Evolutionary conservation across 1,140 invertebrate genomes (phyloP), one percentile per base, ranked within the genome.

Genomic region (Trichomalopsis sarcophagae): DNA sequence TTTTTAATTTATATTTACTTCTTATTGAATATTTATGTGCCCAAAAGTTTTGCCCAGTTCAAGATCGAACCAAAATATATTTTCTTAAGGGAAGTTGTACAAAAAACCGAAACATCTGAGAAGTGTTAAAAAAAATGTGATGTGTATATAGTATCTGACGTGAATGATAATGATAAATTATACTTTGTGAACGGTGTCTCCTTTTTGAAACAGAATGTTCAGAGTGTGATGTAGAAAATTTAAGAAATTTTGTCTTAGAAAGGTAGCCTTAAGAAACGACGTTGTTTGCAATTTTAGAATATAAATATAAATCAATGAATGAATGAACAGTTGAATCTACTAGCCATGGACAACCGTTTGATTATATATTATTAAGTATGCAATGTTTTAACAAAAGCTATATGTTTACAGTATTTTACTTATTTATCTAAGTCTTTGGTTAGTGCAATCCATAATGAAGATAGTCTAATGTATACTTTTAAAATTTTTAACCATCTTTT

Each of bases 71-170:
- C 27, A 85, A 81, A 80, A 85, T 85, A 85, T 85, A 85, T 85
- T 85, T 85, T 85, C 73, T 68, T 85, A 81, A 85, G 79, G 73
- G 33, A 85, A 85, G 84, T 76, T 85, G 73, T 85, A 85, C 79
- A 85, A 85, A 81, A 82, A 55, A 27, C 27, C 21, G 80, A 86
- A 86, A 86, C 80, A 82, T 82, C 71, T n/a, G 27, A 44, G 73
- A 78, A 78, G 13, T 68, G 62, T 86, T 73, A 68, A 82, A 85
- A 68, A 82, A 85, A 69, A 86, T 85, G 73, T 82, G 79, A 86
- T 82, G 79, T 86, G 80, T 86, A 82, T 44, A 86, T 82, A 76
- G 66, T 81, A 78, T 21, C 36, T 75, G 40, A 30, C 6, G 40
- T 66, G 78, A 75, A 75, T 80, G 76, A n/a, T 23, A 17, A 82